phyloP scores from a whole-genome alignment of 2,888 invertebrate species.

The Drosophila merina region DNA sequence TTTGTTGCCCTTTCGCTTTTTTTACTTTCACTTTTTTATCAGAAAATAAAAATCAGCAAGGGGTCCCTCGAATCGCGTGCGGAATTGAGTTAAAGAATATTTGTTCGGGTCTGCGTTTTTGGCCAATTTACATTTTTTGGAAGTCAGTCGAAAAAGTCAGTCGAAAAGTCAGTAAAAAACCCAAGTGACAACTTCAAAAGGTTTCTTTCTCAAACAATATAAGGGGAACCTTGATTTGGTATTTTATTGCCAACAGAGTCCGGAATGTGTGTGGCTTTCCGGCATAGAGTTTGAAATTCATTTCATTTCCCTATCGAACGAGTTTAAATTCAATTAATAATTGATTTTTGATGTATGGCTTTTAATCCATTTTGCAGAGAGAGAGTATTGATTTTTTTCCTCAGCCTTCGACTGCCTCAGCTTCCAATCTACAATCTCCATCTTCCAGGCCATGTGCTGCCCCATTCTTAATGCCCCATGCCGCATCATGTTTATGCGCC shows the following conservation, averaged over 20 bases:
- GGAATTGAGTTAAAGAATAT: slow-evolving; percentile 65
- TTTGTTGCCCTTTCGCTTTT: slow-evolving; percentile 33
- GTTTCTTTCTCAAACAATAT: slow-evolving; percentile 17
- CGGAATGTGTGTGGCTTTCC: not conserved
- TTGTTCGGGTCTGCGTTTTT: slow-evolving; percentile 33
- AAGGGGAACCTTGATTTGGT: slow-evolving; percentile 44
- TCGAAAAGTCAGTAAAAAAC: not conserved
- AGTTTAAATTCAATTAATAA: slow-evolving; percentile 11
- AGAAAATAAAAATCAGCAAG: slow-evolving; percentile 31
- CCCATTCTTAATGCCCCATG: slow-evolving; percentile 49
- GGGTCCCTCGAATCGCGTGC: slow-evolving; percentile 34
- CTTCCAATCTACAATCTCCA: not conserved
- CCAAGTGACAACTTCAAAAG: slow-evolving; percentile 69
- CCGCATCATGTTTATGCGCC: slow-evolving; percentile 59
- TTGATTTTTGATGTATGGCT: slow-evolving; percentile 10
- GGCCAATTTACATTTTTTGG: slow-evolving; percentile 61
- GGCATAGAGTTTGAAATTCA: slow-evolving; percentile 6
- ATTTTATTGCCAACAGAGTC: slow-evolving; percentile 9
- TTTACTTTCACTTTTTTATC: slow-evolving; percentile 23
- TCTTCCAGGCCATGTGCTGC: slow-evolving; percentile 46
- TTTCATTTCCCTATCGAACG: slow-evolving; percentile 10
- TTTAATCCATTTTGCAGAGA: slow-evolving; percentile 16
- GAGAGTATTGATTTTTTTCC: slow-evolving; percentile 56
- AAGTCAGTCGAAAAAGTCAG: not conserved
- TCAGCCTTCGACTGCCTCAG: not conserved